These are phyloP conservation scores for Brachyrhaphis roseni DNA, from an alignment of 2,797 vertebrate species.

Conservation along the genomic window DNA sequence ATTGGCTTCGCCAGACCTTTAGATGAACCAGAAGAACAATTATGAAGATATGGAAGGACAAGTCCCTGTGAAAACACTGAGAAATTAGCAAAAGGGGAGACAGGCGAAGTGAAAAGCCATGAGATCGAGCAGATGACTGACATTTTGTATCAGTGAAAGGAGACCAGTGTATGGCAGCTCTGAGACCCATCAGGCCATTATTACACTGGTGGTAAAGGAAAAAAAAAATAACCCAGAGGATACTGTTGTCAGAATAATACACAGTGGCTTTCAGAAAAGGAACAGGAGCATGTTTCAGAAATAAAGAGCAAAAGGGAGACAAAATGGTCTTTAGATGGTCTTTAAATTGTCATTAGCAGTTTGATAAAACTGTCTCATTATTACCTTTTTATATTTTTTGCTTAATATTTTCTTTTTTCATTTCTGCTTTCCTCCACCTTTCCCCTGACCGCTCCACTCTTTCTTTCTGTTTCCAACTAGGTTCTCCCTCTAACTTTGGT, in stretches of 20 bases:
- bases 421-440: background rate
- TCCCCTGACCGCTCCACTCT: background rate
- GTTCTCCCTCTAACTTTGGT: background rate
- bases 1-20: slow-evolving; percentile 95
- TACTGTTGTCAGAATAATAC: slow-evolving; percentile 30
- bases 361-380: background rate
- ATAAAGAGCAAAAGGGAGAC: slow-evolving; percentile 4
- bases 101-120: slow-evolving; percentile 44
- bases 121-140: slow-evolving; percentile 43
- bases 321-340: slow-evolving; percentile 20
- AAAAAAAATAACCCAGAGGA: slow-evolving; percentile 52
- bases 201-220: slow-evolving; percentile 59
- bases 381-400: background rate
- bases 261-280: slow-evolving; percentile 17
- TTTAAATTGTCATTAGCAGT: background rate
- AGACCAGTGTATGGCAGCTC: slow-evolving; percentile 45
- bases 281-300: slow-evolving; percentile 7
- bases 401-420: background rate
- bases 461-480: background rate
- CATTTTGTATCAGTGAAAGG: slow-evolving; percentile 37
- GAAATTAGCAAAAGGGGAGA: slow-evolving; percentile 15
- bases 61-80: slow-evolving; percentile 4
- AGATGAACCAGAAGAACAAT: slow-evolving; percentile 30
- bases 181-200: slow-evolving; percentile 46
- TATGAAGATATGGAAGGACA: slow-evolving; percentile 16